Evolutionary conservation across 2,888 invertebrate genomes (phyloP).

Genomic region (Lithophane socia): DNA sequence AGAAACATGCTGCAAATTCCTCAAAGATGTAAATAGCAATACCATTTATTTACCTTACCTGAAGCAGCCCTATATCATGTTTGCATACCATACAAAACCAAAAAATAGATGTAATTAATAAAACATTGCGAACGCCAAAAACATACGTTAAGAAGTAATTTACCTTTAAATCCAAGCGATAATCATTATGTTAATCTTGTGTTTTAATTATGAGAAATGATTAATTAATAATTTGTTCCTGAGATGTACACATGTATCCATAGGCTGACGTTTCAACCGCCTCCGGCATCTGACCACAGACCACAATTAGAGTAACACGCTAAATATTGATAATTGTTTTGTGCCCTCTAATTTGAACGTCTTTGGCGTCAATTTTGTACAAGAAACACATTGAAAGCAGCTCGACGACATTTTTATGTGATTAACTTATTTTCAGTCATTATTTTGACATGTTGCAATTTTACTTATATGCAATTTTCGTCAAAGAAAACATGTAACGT

Average conservation of each 20-base stretch:
- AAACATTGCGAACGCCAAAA: slow-evolving; percentile 51
- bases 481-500: slow-evolving; percentile 8
- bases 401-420: slow-evolving; percentile 59
- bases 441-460: slow-evolving; percentile 45
- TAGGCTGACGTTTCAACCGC: slow-evolving; percentile 62
- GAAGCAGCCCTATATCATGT: slow-evolving; percentile 24
- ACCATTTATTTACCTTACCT: slow-evolving; percentile 19
- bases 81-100: slow-evolving; percentile 38
- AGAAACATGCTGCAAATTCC: slow-evolving; percentile 10
- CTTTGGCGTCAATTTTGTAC: slow-evolving; percentile 57
- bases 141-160: slow-evolving; percentile 56
- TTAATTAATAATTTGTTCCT: slow-evolving; percentile 66
- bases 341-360: slow-evolving; percentile 77
- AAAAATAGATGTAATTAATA: slow-evolving; percentile 56
- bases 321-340: slow-evolving; percentile 79
- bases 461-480: slow-evolving; percentile 15
- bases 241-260: slow-evolving; percentile 60
- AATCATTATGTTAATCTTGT: slow-evolving; percentile 63
- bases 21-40: slow-evolving; percentile 13
- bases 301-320: slow-evolving; percentile 79
- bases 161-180: slow-evolving; percentile 54
- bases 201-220: slow-evolving; percentile 65
- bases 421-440: slow-evolving; percentile 63
- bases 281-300: slow-evolving; percentile 64
- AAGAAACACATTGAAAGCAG: slow-evolving; percentile 71